A percentile compares a stretch with the other conserved stretches of the same genome.
Evolutionary conservation across 2,888 invertebrate genomes (phyloP).

Genomic region (Alloscopus bannaensis): DNA sequence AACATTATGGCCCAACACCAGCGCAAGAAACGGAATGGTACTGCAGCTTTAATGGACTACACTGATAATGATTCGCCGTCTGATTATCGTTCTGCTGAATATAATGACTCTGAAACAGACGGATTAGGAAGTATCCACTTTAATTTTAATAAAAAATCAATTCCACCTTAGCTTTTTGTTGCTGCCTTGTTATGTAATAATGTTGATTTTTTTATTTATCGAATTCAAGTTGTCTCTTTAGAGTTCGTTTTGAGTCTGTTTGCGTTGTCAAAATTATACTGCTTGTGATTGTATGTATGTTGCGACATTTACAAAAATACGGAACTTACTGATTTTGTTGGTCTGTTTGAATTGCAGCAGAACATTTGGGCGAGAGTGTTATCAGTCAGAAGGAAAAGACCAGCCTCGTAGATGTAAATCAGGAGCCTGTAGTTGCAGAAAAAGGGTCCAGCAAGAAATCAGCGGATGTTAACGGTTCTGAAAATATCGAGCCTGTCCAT

Average conservation of each 20-base stretch:
- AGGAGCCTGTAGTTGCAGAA: background rate
- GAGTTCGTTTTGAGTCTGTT: background rate
- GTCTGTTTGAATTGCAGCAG: slow-evolving; percentile 5
- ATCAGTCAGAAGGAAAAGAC: background rate
- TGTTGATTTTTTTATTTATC: background rate
- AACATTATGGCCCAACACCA: slow-evolving; percentile 50
- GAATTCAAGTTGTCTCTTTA: too few relatives aligned
- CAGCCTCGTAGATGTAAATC: background rate
- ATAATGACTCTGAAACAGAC: slow-evolving; percentile 46
- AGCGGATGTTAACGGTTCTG: too few relatives aligned
- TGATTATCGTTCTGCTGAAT: slow-evolving; percentile 30
- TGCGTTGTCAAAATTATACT: slow-evolving; percentile 5
- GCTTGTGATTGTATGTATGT: background rate
- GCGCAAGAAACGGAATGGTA: slow-evolving; percentile 57
- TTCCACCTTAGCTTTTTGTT: slow-evolving; percentile 20
- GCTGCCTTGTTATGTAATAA: background rate
- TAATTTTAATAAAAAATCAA: slow-evolving; percentile 4
- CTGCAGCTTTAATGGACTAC: slow-evolving; percentile 32
- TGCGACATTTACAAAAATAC: background rate
- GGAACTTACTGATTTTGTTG: background rate
- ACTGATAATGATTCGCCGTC: slow-evolving; percentile 45
- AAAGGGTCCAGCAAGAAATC: too few relatives aligned
- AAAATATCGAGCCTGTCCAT: background rate
- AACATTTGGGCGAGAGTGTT: background rate
- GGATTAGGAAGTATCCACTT: slow-evolving; percentile 49